Percentiles rank a stretch among this genome's conserved stretches.
Conservation (phyloP, 2,113 vertebrate genomes). For the Indicator maculatus region DNA sequence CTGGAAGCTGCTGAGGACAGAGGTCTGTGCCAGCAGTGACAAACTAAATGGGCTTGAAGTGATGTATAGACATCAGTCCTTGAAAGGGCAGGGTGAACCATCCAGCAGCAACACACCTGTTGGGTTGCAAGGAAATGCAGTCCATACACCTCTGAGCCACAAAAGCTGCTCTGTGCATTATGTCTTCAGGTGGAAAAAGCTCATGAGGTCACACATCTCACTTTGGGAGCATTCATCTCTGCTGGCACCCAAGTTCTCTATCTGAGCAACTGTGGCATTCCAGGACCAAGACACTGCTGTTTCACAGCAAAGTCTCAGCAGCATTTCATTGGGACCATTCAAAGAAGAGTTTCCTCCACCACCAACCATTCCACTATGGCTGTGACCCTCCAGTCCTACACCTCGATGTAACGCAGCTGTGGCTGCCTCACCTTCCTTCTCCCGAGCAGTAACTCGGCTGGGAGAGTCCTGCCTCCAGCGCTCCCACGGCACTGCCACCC, state of each 20-base stretch:
- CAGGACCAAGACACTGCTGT: accelerated
- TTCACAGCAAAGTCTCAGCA: accelerated
- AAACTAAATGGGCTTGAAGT: background rate
- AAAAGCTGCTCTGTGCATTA: accelerated
- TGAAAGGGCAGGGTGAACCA: background rate
- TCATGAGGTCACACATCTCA: accelerated
- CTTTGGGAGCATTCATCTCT: background rate
- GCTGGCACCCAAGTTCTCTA: background rate
- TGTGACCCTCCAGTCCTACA: background rate
- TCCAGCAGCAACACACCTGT: accelerated
- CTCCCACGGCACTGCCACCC: background rate
- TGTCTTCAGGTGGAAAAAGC: accelerated
- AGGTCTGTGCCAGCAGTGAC: background rate
- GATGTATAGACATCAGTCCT: too few relatives aligned
- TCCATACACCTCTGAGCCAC: accelerated
- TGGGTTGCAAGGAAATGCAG: accelerated
- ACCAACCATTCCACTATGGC: accelerated
- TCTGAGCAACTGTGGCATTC: accelerated
- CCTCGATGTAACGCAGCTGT: accelerated
- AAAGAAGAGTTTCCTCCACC: background rate
- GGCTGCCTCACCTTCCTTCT: accelerated
- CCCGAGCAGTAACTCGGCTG: accelerated
- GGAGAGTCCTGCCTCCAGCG: accelerated
- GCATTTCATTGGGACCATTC: accelerated
- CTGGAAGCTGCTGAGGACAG: accelerated